Evolutionary conservation across 2,113 vertebrate species (phyloP), one percentile per base, ranked within the genome.

Genomic region (Caranx melampygus): DNA sequence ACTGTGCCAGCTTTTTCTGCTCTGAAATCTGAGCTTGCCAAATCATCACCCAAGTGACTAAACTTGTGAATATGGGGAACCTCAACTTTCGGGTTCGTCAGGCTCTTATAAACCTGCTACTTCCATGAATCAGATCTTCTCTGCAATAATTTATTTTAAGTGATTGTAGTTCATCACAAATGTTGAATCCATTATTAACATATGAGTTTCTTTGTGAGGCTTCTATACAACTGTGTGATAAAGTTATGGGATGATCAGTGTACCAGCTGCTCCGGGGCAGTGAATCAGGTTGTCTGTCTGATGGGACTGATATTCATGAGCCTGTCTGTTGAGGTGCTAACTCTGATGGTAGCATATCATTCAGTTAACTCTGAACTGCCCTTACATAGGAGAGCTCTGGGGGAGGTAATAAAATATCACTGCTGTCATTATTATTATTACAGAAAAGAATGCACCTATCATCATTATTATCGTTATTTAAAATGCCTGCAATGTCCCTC

Each of bases 311-410:
- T 18, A 26, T 80, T 59, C 73, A 60, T 35, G 14, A 57, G 26
- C 5, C 59, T 16, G 51, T 65, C 14, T 60, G 13, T 14, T 52
- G 8, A 10, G 44, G 11, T 54, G 2, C 34, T 72, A 1, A 44
- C n/a, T 72, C 26, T 61, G 44, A 76, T 75, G 57, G 57, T 26
- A n/a, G 21, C 13, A 20, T 5, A 63, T 45, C 37, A 64, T 64
- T 72, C 33, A 58, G 5, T 54, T 10, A 55, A 6, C 34, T 15
- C n/a, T 10, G 71, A 65, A 57, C 8, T 62, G 40, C 40, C 33
- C 1, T 68, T 34, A 11, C 18, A 51, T 11, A 79, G 6, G 3
- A 78, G 34, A 45, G n/a, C n/a, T 57, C 10, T 9, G 35, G 35
- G 35, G 35, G 7, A 5, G 35, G 35, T 37, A n/a, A 52, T 42